Percentiles rank a stretch among this genome's conserved stretches.
These are phyloP conservation scores for Eupithecia insigniata DNA, from an alignment of 2,888 invertebrate species.

Conservation along the genomic window DNA sequence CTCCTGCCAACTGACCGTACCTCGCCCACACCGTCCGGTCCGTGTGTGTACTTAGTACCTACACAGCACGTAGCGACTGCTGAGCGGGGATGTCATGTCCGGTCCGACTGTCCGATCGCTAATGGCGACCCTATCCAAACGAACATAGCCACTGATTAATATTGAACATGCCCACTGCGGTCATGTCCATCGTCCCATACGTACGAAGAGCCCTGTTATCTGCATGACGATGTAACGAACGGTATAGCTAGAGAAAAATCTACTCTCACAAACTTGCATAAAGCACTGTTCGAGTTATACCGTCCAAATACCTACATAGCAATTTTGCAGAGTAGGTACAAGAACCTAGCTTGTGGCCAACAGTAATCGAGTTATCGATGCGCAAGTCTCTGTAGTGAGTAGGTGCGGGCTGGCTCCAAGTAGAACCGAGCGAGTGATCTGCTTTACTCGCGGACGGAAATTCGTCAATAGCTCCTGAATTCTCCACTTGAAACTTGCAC, in stretches of 20 bases:
- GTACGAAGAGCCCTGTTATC: neutral
- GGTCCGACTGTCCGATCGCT: neutral
- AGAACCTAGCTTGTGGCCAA: conserved; percentile 41
- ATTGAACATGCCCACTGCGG: neutral
- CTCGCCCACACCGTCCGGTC: neutral
- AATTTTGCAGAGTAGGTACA: conserved; percentile 43
- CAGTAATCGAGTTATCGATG: conserved; percentile 68
- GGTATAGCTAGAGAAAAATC: neutral
- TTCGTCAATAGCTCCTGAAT: conserved; percentile 69
- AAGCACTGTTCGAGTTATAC: neutral
- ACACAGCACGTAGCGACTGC: neutral
- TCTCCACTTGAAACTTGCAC: conserved; percentile 69
- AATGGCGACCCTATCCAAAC: neutral
- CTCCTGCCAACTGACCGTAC: conserved; percentile 30
- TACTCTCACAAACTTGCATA: neutral
- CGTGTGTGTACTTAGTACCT: too few relatives aligned
- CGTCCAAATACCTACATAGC: conserved; percentile 24
- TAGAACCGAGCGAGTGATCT: conserved; percentile 53
- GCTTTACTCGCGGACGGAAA: conserved; percentile 68
- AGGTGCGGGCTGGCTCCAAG: neutral
- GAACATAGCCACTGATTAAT: neutral
- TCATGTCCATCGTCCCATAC: neutral
- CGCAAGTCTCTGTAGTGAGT: conserved; percentile 47
- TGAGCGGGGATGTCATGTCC: neutral
- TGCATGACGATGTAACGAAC: neutral